phyloP scores from a whole-genome alignment of 2,113 vertebrate genomes.

The Typhlomys cinereus region DNA sequence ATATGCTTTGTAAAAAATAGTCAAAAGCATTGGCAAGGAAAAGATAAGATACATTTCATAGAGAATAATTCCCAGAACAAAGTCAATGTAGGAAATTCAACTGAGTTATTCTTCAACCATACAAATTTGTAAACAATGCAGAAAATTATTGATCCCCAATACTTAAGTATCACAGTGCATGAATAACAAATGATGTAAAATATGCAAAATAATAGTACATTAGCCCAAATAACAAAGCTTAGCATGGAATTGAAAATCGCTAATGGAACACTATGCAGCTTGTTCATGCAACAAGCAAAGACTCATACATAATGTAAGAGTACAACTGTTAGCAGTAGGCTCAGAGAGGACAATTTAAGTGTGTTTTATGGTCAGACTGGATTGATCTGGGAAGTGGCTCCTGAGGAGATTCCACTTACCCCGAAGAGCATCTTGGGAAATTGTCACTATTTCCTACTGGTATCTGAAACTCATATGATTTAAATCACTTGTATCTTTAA shows the following conservation, averaged over 20 bases:
- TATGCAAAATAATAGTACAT: conserved; percentile 89
- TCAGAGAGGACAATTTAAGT: conserved; percentile 80
- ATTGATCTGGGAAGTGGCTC: conserved; percentile 85
- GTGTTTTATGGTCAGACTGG: conserved; percentile 82
- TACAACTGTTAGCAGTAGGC: conserved; percentile 82
- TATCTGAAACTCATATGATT: conserved; percentile 75
- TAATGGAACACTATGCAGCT: conserved; percentile 83
- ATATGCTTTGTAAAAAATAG: background rate
- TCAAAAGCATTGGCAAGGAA: conserved; percentile 27
- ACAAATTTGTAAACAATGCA: conserved; percentile 70
- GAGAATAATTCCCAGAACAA: conserved; percentile 28
- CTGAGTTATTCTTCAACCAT: conserved; percentile 57
- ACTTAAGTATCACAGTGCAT: conserved; percentile 79
- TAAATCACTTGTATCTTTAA: conserved; percentile 72
- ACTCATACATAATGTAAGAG: conserved; percentile 87
- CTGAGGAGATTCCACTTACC: conserved; percentile 83
- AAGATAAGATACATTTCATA: conserved; percentile 22
- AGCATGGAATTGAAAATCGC: conserved; percentile 88
- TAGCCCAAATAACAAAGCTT: conserved; percentile 87
- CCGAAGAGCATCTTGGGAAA: conserved; percentile 82
- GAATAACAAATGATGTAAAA: conserved; percentile 84
- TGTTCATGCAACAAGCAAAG: conserved; percentile 81
- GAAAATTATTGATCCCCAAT: conserved; percentile 81
- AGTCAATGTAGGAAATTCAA: background rate
- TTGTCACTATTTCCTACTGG: conserved; percentile 75